Evolutionary conservation across 2,888 invertebrate genomes (phyloP), one percentile per base, ranked within the genome.

Genomic region (Axea sp.): DNA sequence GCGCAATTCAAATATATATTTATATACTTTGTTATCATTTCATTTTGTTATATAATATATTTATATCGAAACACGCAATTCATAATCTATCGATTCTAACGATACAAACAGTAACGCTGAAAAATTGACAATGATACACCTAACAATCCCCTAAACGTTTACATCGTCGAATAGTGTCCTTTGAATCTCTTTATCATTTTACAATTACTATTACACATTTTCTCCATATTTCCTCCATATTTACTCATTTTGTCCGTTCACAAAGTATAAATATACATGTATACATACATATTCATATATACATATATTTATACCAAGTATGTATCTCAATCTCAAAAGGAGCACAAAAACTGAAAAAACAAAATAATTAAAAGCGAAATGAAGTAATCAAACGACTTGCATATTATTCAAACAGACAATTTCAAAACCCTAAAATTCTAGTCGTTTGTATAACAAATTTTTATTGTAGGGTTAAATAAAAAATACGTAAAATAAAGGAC

Each of bases 101-200:
- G 43, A 64, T 74, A 74, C 72, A 72, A 75, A 75, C 64, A 64
- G 62, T 72, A 72, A 75, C 72, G 73, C 69, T 73, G 59, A 39
- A 76, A 76, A 78, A 77, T 77, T 77, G 76, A 75, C 77, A 74
- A 57, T 68, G 43, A 74, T 62, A 74, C 75, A 74, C 51, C 69
- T 73, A 76, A 76, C 68, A 72, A 45, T 72, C 59, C 47, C 47
- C 72, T 76, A 76, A 64, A 77, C 26, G 39, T 71, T 76, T 65
- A 73, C 37, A 53, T 64, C 49, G 8, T 57, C 39, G 26, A 62
- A 49, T 67, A 57, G 57, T 41, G 35, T 47, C 30, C 8, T 41
- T 31, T 24, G 15, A 24, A 37, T 62, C 12, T 47, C 12, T 47
- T 30, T 12, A 8, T 49, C 24, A 41, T 41, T 30, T 55, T 30